Evolutionary conservation across 2,113 vertebrate species (phyloP).

Genomic region (Hystrix brachyura): DNA sequence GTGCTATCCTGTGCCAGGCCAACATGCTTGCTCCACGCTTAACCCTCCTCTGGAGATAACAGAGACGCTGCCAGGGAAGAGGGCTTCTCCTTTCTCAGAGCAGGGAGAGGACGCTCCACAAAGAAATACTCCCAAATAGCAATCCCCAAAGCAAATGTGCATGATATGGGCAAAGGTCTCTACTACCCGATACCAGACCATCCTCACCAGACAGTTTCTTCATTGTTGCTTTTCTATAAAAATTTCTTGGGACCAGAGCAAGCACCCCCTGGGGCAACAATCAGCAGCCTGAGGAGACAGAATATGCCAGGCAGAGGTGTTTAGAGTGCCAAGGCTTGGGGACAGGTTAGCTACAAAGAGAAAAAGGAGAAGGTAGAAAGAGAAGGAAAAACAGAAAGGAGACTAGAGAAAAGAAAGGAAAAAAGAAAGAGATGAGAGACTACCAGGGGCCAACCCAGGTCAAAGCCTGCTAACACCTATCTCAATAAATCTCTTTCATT

Average conservation of each 20-base stretch:
- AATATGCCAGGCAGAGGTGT: not conserved
- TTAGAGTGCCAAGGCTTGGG: not conserved
- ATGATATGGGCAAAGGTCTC: not conserved
- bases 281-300: not conserved
- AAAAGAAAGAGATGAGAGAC: not conserved
- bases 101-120: not conserved
- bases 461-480: not conserved
- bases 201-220: not conserved
- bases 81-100: not conserved
- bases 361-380: not conserved
- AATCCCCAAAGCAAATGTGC: conserved; percentile 6
- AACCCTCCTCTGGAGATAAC: not conserved
- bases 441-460: not conserved
- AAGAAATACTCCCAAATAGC: not conserved
- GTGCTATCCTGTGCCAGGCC: not conserved
- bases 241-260: not conserved
- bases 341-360: not conserved
- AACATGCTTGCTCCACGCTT: not conserved
- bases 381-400: not conserved
- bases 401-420: not conserved
- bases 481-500: not conserved
- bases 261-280: not conserved
- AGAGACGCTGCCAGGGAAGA: not conserved
- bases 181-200: not conserved
- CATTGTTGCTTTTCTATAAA: not conserved